Conservation (phyloP, 2,113 vertebrate genomes). For the Gopherus flavomarginatus region DNA sequence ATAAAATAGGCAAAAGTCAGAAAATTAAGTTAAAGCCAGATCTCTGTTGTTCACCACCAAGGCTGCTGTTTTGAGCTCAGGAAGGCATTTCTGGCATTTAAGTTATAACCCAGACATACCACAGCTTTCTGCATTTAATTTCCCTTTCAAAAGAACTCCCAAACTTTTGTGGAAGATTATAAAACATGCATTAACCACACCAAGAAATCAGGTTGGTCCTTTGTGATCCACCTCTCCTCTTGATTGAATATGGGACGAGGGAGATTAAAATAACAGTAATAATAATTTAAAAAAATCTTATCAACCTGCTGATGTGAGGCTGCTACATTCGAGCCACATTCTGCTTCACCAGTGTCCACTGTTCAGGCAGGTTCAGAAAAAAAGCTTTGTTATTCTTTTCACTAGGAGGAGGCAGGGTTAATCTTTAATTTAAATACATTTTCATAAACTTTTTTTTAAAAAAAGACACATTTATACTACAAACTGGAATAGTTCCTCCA, state of each 20-base stretch:
- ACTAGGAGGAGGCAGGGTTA: not conserved
- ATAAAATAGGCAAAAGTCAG: not conserved
- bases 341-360: not conserved
- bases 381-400: not conserved
- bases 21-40: not conserved
- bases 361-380: not conserved
- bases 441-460: not conserved
- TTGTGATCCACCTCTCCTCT: not conserved
- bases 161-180: not conserved
- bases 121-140: fast-evolving
- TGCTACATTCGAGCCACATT: not conserved
- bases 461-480: conserved; percentile 28
- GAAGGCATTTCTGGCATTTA: not conserved
- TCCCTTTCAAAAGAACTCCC: not conserved
- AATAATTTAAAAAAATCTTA: not conserved
- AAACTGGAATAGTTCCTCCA: conserved; percentile 3
- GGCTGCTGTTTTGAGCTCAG: not conserved
- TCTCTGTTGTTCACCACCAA: too few relatives aligned
- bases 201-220: not conserved
- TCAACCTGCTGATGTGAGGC: not conserved
- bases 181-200: not conserved
- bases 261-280: not conserved
- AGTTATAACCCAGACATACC: too few relatives aligned
- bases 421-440: not conserved
- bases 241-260: not conserved